phyloP scores from a whole-genome alignment of 1,140 invertebrate species.

The Marisa cornuarietis region DNA sequence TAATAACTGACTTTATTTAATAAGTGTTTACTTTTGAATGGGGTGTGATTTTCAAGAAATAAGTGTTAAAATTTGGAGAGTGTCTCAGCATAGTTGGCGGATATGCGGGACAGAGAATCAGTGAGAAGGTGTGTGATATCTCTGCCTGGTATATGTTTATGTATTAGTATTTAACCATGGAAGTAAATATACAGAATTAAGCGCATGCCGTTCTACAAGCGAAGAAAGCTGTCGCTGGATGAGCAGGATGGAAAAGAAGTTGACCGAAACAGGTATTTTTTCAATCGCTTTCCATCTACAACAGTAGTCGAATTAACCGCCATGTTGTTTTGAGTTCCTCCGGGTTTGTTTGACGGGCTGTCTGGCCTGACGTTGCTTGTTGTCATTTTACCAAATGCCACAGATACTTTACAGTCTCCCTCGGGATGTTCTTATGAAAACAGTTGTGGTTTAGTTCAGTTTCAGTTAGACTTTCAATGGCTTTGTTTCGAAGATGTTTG shows the following conservation, averaged over 20 bases:
- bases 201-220: conserved; percentile 29
- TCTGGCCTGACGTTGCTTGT: neutral
- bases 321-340: conserved; percentile 13
- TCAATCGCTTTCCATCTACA: neutral
- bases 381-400: neutral
- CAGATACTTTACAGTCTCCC: neutral
- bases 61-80: neutral
- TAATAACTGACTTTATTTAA: too few species aligned
- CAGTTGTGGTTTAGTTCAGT: too few species aligned
- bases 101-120: too few species aligned
- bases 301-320: conserved; percentile 4
- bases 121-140: too few species aligned
- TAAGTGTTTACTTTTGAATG: too few species aligned
- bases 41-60: neutral
- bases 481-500: conserved; percentile 7
- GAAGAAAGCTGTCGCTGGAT: conserved; percentile 29
- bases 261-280: conserved; percentile 25
- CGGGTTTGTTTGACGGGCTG: neutral
- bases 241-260: conserved; percentile 28
- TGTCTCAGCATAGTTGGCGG: neutral
- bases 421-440: neutral
- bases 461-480: neutral
- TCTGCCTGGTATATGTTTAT: too few species aligned
- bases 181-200: neutral
- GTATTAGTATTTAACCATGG: too few species aligned